Evolutionary conservation across 2,888 invertebrate genomes (phyloP), one percentile per base, ranked within the genome.

Genomic region (Lithosia quadra): DNA sequence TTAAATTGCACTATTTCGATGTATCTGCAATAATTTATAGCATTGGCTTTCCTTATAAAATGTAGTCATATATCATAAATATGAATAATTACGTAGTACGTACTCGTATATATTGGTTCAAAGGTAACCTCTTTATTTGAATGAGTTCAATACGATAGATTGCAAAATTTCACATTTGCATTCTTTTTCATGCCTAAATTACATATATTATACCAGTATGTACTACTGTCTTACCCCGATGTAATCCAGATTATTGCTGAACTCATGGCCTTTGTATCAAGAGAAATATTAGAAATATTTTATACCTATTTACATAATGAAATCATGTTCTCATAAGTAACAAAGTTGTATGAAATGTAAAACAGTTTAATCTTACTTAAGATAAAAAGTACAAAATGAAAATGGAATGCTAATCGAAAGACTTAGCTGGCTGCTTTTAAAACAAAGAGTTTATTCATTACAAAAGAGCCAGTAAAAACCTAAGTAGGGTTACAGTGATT

Each of bases 361-460:
- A 55, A 34, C 15, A 58, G 28, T 58, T 28, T 18, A 34, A 58
- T 8, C 28, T 33, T 24, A 18, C 43, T 28, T 33, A 72, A 58
- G 63, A 76, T 72, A 71, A 73, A 73, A 78, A 74, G 79, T 78
- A 73, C 75, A 83, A 77, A n/a, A 73, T 74, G 59, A 71, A 34
- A 80, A 81, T 28, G 28, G 28, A 28, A 28, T 80, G 84, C 77
- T 83, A 82, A 82, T 80, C 75, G 77, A 74, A 71, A 74, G 71
- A 73, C 72, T 72, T 69, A 73, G 74, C 73, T 79, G 70, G 75
- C 72, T 71, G 68, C 73, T 78, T 67, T 78, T 75, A 79, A 82
- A 85, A 85, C 85, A 86, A 86, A 85, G 82, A 83, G 78, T 82
- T 82, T 81, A 76, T 81, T 80, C 79, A 84, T 83, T 81, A 81